These are phyloP conservation scores for Takifugu bimaculatus DNA, from an alignment of 2,113 vertebrate species.

Conservation along the genomic window DNA sequence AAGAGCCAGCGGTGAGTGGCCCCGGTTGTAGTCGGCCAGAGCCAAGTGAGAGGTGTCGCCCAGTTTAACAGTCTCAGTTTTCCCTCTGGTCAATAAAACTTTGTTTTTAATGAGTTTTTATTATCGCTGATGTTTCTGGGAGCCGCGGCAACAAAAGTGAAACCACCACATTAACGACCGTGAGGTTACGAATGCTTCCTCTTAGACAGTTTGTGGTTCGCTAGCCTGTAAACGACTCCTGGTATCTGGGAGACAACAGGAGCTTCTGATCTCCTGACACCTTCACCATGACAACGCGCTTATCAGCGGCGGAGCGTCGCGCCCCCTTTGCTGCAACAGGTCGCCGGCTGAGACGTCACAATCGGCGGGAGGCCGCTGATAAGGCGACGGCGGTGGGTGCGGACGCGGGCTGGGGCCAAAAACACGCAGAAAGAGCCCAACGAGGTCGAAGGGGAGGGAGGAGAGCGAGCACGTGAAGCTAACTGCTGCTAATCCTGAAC, in stretches of 20 bases:
- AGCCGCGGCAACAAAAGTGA: background rate
- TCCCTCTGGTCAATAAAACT: conserved; percentile 42
- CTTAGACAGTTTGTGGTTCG: no score
- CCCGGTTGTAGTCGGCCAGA: conserved; percentile 30
- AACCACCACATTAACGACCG: no score
- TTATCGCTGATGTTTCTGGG: conserved; percentile 27
- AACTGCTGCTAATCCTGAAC: background rate
- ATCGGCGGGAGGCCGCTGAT: background rate
- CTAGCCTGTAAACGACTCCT: background rate
- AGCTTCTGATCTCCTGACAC: conserved; percentile 47
- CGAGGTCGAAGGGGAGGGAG: no score
- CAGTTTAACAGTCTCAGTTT: conserved; percentile 34
- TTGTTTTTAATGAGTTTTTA: conserved; percentile 42
- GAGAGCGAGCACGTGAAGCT: background rate
- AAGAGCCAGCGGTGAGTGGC: conserved; percentile 57
- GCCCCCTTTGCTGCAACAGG: conserved; percentile 19
- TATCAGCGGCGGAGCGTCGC: conserved; percentile 51
- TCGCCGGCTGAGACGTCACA: background rate
- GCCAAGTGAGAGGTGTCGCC: conserved; percentile 38
- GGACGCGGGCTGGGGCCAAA: no score
- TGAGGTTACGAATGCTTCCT: no score
- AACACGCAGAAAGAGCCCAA: no score
- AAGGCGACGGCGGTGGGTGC: background rate
- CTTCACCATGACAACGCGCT: conserved; percentile 41
- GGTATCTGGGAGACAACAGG: conserved; percentile 56